Base-by-base conservation (phyloP, 2,113 vertebrate genomes). In the Rana temporaria region DNA sequence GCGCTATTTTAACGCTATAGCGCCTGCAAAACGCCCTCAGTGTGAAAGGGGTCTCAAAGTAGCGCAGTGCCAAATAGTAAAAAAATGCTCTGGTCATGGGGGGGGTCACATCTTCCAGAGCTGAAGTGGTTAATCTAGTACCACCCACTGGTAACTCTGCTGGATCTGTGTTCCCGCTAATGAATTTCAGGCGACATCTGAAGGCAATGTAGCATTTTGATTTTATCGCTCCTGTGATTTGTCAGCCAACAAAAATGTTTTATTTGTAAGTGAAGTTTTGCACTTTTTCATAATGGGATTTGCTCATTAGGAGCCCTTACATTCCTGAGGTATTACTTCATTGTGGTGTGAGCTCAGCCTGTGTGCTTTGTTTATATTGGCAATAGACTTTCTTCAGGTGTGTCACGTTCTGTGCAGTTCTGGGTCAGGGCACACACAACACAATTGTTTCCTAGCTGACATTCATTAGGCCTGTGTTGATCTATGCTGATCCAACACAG, bases 211-310 rank as follows among this genome's bases (percentile, higher is more conserved):
- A 19, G 4, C 32, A 75, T 62, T 42, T 38, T 20, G 55, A 75
- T 62, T 75, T 62, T 42, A n/a, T 76, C n/a, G 2, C 62, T 76
- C 32, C 57, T 62, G 72, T 20, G 11, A 16, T 60, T 75, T 75
- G 72, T 38, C 30, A 75, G 72, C 72, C 32, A 16, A 62, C 63
- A 75, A 60, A 75, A 62, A 62, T 62, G 55, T 62, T 75, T 62
- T 62, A 62, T 75, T 75, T 42, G 72, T 38, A 42, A 60, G 56
- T 57, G 5, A 24, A 42, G 30, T 59, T 75, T 74, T 75, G 30
- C 60, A 19, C 30, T 7, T 60, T 75, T 75, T 75, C 53, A 57
- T 14, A 59, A 24, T n/a, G n/a, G 53, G 71, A 30, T 59, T 56
- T 34, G 71, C 48, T 26, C 12, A 53, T 55, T 71, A 26, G 55